phyloP scores from a whole-genome alignment of 2,888 invertebrate species.

The Tanytarsus gracilentus region DNA sequence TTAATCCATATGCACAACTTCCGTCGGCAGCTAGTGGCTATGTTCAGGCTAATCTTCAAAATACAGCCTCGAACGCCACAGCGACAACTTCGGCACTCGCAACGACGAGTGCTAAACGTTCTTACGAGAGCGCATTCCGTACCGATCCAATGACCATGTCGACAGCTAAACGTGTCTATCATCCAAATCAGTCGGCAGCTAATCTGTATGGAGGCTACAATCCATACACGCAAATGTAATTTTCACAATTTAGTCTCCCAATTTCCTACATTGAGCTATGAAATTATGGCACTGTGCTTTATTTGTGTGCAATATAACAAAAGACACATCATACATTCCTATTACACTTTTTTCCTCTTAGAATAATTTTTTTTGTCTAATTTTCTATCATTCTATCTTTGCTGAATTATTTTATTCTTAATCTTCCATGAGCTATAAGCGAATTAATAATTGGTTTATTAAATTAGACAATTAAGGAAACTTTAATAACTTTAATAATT shows the following conservation, averaged over 20 bases:
- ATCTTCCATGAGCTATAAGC: no score
- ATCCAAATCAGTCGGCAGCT: constrained; percentile 14
- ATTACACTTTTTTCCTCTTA: no score
- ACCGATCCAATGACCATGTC: constrained; percentile 36
- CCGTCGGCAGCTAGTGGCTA: neutral
- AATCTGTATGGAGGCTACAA: constrained; percentile 24
- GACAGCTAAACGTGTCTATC: constrained; percentile 21
- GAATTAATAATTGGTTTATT: no score
- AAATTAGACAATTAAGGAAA: no score
- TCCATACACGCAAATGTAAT: constrained; percentile 24
- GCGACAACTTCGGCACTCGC: constrained; percentile 15
- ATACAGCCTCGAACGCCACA: neutral
- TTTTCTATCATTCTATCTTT: no score
- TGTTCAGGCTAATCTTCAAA: neutral
- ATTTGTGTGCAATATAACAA: no score
- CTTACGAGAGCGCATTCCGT: constrained; percentile 64
- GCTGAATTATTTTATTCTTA: no score
- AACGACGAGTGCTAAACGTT: constrained; percentile 50
- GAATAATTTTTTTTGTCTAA: no score
- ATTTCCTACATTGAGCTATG: neutral
- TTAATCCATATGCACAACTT: neutral
- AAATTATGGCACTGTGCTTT: constrained; percentile 3
- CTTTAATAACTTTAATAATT: no score
- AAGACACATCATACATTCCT: no score
- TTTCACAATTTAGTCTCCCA: neutral